Conservation (phyloP, 2,113 vertebrate species). For the Arizona elegans region DNA sequence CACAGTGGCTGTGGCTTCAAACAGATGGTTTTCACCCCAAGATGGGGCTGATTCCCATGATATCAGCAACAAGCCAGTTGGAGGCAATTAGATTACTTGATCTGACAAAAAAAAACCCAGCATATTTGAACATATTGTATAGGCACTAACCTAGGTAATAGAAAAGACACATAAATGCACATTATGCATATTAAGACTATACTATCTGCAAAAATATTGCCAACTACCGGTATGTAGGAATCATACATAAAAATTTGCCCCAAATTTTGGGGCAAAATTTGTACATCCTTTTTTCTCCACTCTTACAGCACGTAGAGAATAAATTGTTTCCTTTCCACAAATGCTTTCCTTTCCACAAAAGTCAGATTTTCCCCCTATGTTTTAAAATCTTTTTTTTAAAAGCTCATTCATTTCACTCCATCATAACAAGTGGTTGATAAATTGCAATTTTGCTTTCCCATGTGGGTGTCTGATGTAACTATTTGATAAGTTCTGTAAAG, state of each 20-base stretch:
- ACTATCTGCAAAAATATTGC: not conserved
- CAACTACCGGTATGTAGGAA: not conserved
- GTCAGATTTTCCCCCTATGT: constrained; percentile 19
- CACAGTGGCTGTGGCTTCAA: constrained; percentile 29
- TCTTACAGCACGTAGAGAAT: constrained; percentile 49
- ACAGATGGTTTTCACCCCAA: not conserved
- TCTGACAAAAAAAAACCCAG: constrained; percentile 43
- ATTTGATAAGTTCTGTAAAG: constrained; percentile 14
- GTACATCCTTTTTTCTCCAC: constrained; percentile 34
- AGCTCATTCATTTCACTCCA: constrained; percentile 6
- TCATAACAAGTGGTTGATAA: constrained; percentile 29
- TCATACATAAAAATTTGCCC: no score
- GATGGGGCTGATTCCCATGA: constrained; percentile 27
- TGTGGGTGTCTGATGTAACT: constrained; percentile 27
- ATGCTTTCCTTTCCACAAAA: constrained; percentile 32
- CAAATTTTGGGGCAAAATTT: constrained; percentile 1
- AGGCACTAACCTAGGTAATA: constrained; percentile 20
- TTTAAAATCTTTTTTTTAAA: constrained; percentile 30
- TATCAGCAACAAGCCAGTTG: not conserved
- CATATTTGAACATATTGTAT: constrained; percentile 31
- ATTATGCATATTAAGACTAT: not conserved
- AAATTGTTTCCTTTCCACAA: constrained; percentile 42
- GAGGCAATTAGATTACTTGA: constrained; percentile 51
- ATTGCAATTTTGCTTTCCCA: not conserved
- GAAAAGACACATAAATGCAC: constrained; percentile 1